A percentile compares a stretch with the other conserved stretches of the same genome.
These are phyloP conservation scores for Chrysina gloriosa DNA, from an alignment of 2,888 invertebrate genomes.

Conservation along the genomic window DNA sequence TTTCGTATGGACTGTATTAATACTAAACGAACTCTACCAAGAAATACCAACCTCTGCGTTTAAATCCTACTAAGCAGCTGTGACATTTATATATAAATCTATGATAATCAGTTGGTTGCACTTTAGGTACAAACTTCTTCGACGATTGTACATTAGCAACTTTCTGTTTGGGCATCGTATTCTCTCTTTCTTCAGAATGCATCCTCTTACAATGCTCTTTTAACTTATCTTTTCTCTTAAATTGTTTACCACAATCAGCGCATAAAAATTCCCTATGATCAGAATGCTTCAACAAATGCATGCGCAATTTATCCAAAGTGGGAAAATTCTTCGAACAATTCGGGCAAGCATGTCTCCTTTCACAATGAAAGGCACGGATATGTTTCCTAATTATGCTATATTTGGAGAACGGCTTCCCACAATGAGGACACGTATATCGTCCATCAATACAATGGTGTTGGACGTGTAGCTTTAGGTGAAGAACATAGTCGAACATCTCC, in stretches of 20 bases:
- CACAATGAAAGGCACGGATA: conserved; percentile 77
- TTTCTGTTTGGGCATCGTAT: conserved; percentile 59
- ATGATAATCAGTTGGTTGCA: conserved; percentile 74
- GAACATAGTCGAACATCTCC: conserved; percentile 74
- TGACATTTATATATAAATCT: conserved; percentile 83
- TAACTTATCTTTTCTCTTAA: conserved; percentile 81
- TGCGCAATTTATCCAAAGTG: conserved; percentile 76
- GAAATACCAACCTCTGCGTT: conserved; percentile 74
- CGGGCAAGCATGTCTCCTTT: conserved; percentile 74
- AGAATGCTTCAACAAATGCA: conserved; percentile 77
- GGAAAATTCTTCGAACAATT: conserved; percentile 78
- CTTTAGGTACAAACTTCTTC: conserved; percentile 71
- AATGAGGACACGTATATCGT: conserved; percentile 76
- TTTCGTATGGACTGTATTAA: no score
- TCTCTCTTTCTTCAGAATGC: conserved; percentile 67
- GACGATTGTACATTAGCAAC: conserved; percentile 48
- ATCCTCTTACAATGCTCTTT: conserved; percentile 78
- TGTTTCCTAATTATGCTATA: conserved; percentile 80
- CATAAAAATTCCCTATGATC: conserved; percentile 78
- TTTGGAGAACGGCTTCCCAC: conserved; percentile 75
- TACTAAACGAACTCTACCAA: no score
- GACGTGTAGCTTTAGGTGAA: conserved; percentile 75
- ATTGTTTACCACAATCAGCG: conserved; percentile 80
- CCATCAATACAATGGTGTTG: conserved; percentile 74
- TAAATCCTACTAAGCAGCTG: conserved; percentile 79